Evolutionary conservation across 2,888 invertebrate species (phyloP).

Genomic region (Bombylius discolor): DNA sequence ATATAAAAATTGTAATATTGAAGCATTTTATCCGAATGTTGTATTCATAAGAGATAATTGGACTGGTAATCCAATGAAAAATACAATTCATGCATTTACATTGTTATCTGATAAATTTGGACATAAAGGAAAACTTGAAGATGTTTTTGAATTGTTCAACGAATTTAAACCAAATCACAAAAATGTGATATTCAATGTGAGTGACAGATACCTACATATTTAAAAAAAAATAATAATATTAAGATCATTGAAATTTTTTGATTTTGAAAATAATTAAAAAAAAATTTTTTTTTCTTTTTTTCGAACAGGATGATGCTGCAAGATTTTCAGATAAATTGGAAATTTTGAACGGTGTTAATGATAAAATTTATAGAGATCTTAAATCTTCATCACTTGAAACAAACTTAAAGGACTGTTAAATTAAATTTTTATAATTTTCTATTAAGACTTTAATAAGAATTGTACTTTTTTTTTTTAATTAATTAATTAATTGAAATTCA

Average conservation of each 20-base stretch:
- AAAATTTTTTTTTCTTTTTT: not conserved
- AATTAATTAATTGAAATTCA: too few relatives aligned
- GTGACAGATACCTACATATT: too few relatives aligned
- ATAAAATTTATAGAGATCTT: conserved; percentile 26
- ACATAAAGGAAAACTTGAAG: conserved; percentile 23
- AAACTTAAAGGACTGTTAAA: not conserved
- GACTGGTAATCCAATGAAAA: conserved; percentile 28
- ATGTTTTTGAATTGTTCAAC: conserved; percentile 33
- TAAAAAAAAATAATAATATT: too few relatives aligned
- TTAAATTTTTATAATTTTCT: too few relatives aligned
- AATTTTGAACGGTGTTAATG: conserved; percentile 21
- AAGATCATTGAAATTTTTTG: not conserved
- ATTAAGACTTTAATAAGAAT: too few relatives aligned
- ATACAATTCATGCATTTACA: conserved; percentile 29
- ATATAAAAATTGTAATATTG: conserved; percentile 28
- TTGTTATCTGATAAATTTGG: conserved; percentile 31
- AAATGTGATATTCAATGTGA: conserved; percentile 31
- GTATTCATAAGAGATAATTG: conserved; percentile 25
- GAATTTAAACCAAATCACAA: conserved; percentile 24
- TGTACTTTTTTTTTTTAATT: too few relatives aligned
- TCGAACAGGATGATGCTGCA: conserved; percentile 26
- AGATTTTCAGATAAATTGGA: conserved; percentile 25
- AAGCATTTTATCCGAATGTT: conserved; percentile 28
- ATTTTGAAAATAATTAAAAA: not conserved
- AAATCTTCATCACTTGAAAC: not conserved